These are phyloP conservation scores for Megaustenia siamemsis DNA, from an alignment of 2,888 invertebrate species.

Conservation along the genomic window DNA sequence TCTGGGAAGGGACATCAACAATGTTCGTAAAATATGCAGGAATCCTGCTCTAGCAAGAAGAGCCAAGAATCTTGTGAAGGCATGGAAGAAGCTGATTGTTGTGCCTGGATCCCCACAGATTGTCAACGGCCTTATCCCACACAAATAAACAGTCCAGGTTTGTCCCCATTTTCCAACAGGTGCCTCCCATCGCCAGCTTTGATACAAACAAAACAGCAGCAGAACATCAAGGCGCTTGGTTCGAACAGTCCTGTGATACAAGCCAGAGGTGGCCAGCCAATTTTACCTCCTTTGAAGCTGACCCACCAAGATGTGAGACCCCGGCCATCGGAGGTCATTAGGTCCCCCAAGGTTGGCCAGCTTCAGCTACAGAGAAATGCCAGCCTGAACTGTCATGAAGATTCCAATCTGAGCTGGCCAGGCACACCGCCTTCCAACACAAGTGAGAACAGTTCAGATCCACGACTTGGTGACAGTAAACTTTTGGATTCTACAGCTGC, in stretches of 20 bases:
- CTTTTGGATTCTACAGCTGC: conserved; percentile 46
- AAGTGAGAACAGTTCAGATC: conserved; percentile 57
- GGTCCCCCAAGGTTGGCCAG: conserved; percentile 28
- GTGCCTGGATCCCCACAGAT: conserved; percentile 52
- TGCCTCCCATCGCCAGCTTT: conserved; percentile 52
- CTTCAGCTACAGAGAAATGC: background rate
- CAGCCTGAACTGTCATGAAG: conserved; percentile 45
- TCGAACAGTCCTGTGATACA: conserved; percentile 23
- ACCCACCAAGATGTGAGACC: conserved; percentile 27
- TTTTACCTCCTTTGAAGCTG: conserved; percentile 19
- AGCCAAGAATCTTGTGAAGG: conserved; percentile 93
- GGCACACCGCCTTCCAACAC: conserved; percentile 54
- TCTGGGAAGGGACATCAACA: conserved; percentile 95
- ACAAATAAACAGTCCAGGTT: conserved; percentile 38
- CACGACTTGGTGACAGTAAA: conserved; percentile 47
- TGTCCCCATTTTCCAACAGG: conserved; percentile 45
- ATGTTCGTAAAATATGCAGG: conserved; percentile 90
- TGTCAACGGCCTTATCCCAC: conserved; percentile 40
- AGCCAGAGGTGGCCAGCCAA: conserved; percentile 18
- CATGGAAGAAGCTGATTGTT: conserved; percentile 92
- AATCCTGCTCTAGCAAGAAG: conserved; percentile 92
- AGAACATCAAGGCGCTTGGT: background rate
- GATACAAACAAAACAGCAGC: conserved; percentile 24
- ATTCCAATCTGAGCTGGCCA: conserved; percentile 57
- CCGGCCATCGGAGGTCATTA: conserved; percentile 24